phyloP scores from a whole-genome alignment of 1,140 invertebrate genomes.

The Linepithema humile region DNA sequence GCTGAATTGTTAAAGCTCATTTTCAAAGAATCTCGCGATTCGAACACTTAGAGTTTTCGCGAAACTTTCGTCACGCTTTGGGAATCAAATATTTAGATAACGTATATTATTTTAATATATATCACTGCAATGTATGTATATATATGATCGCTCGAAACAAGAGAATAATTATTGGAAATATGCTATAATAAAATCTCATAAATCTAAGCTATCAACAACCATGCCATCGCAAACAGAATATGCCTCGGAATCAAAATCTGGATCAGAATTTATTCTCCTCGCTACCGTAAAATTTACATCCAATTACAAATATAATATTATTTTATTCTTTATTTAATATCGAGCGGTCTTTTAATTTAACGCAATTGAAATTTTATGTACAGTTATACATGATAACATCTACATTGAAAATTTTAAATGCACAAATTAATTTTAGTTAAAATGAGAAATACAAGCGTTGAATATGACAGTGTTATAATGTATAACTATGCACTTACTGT shows the following conservation, averaged over 20 bases:
- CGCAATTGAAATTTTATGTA: too few relatives aligned
- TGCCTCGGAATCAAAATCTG: too few relatives aligned
- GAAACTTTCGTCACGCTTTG: slow-evolving; percentile 35
- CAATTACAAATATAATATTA: too few relatives aligned
- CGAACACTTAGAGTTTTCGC: slow-evolving; percentile 33
- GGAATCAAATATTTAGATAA: slow-evolving; percentile 32
- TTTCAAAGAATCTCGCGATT: slow-evolving; percentile 54
- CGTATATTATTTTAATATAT: slow-evolving; percentile 14
- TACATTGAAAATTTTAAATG: too few relatives aligned
- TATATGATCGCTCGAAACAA: neutral
- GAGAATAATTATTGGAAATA: neutral
- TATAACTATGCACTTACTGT: too few relatives aligned
- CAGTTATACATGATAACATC: too few relatives aligned
- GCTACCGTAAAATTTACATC: neutral
- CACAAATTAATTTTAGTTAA: too few relatives aligned
- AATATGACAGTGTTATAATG: too few relatives aligned
- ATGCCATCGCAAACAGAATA: too few relatives aligned
- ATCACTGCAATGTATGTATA: neutral
- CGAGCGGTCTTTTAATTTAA: too few relatives aligned
- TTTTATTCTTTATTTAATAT: too few relatives aligned
- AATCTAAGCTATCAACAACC: neutral
- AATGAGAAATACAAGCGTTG: too few relatives aligned
- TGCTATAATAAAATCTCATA: neutral
- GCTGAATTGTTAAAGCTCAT: slow-evolving; percentile 59
- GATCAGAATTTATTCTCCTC: neutral